Base-by-base conservation (phyloP, 2,113 vertebrate species). In the Cyprinodon tularosa region DNA sequence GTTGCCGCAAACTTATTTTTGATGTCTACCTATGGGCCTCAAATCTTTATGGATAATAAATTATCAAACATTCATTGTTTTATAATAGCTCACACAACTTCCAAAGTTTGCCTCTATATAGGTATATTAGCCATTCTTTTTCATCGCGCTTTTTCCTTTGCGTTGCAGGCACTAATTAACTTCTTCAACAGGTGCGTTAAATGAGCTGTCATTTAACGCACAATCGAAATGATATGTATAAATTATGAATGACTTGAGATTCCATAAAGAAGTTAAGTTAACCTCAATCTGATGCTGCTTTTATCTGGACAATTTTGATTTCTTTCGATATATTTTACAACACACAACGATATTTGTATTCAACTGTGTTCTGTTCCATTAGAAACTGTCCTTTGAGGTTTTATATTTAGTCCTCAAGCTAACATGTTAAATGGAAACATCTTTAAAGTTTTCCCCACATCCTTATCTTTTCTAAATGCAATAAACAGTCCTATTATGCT, bases 231-330 rank as follows among this genome's bases (percentile, higher is more conserved):
- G 78, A 84, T 76, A 84, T 80, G 71, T 48, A 80, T 62, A 87
- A 77, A 82, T 84, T 78, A 88, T 85, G 75, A 67, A 89, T 84
- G 78, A 22, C 13, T 38, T 48, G 77, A 71, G 83, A 73, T 82
- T 85, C 62, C 75, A 74, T 62, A 68, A 80, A 76, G 74, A 87
- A 77, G 74, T 71, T 11, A 68, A 78, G 62, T 68, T 29, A 77
- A 81, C 84, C 64, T 60, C 66, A 72, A 42, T 44, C n/a, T 20
- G 64, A 69, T 73, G 62, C 59, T 77, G 74, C 62, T 76, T 79
- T 79, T 68, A 77, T 57, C 44, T 12, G n/a, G 39, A 44, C 62
- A 17, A 42, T 65, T 63, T 67, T 45, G 60, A 53, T 66, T 14
- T 48, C 84, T 82, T 84, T 72, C 62, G 73, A 20, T 57, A 4